Evolutionary conservation across 2,888 invertebrate genomes (phyloP).

Genomic region (Trissoscelio sp.): DNA sequence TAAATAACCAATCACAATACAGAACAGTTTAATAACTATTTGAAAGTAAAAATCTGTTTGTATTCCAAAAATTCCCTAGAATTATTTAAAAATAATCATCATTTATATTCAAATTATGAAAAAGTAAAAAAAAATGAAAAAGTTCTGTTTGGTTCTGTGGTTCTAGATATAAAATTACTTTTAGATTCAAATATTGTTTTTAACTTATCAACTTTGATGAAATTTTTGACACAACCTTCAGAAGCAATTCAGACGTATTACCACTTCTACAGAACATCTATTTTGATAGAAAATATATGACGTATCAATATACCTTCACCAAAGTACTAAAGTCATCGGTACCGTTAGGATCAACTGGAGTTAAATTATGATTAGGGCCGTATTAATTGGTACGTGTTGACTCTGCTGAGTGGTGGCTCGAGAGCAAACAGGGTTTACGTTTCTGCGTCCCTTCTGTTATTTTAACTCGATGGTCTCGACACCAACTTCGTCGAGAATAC

Average conservation of each 20-base stretch:
- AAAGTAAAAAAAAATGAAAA: no score
- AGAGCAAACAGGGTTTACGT: conserved; percentile 70
- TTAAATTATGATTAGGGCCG: conserved; percentile 72
- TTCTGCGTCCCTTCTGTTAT: conserved; percentile 71
- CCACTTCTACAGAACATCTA: conserved; percentile 1
- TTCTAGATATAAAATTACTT: no score
- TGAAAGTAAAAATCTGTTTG: no score
- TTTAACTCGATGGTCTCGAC: conserved; percentile 63
- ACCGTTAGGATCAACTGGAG: conserved; percentile 65
- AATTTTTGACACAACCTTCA: background rate
- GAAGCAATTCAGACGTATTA: no score
- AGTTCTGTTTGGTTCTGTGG: no score
- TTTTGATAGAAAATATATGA: conserved; percentile 47
- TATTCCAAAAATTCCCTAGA: no score
- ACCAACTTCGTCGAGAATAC: conserved; percentile 51
- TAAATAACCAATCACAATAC: no score
- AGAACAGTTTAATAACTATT: no score
- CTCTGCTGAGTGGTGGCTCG: conserved; percentile 68
- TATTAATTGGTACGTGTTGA: conserved; percentile 72
- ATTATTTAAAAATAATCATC: no score
- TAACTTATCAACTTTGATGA: background rate
- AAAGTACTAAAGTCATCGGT: conserved; percentile 28
- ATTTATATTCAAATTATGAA: no score
- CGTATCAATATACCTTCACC: conserved; percentile 40
- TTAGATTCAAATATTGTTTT: no score